These are phyloP conservation scores for Rhagonycha lutea DNA, from an alignment of 2,888 invertebrate genomes.

Conservation along the genomic window DNA sequence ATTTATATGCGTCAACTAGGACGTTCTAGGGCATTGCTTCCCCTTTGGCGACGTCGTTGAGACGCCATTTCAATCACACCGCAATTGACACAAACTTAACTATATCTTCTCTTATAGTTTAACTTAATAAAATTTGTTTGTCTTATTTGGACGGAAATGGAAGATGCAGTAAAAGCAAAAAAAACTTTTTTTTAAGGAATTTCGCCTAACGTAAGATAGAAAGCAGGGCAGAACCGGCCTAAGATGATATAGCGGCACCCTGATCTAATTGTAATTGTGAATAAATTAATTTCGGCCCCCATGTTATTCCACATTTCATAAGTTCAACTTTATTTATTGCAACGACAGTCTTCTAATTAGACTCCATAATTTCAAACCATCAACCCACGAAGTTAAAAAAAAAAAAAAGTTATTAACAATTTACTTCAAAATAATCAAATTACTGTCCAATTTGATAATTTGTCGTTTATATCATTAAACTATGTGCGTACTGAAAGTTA, in stretches of 20 bases:
- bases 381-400: not conserved
- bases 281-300: not conserved
- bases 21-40: conserved; percentile 30
- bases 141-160: not conserved
- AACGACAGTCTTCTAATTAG: not conserved
- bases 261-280: not conserved
- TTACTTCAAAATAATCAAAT: not conserved
- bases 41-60: conserved; percentile 26
- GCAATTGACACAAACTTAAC: conserved; percentile 37
- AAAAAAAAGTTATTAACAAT: not conserved
- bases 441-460: not conserved
- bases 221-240: not conserved
- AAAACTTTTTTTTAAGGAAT: not conserved
- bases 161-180: not conserved
- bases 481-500: not conserved
- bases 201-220: not conserved
- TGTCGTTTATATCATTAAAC: not conserved
- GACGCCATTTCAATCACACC: conserved; percentile 40
- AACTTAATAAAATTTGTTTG: not conserved
- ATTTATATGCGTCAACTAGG: conserved; percentile 32
- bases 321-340: not conserved
- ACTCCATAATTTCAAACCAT: not conserved
- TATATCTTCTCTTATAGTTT: conserved; percentile 4
- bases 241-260: not conserved
- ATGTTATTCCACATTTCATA: not conserved